Conservation (phyloP, 2,888 invertebrate genomes). For the Diplazon laetatorius region DNA sequence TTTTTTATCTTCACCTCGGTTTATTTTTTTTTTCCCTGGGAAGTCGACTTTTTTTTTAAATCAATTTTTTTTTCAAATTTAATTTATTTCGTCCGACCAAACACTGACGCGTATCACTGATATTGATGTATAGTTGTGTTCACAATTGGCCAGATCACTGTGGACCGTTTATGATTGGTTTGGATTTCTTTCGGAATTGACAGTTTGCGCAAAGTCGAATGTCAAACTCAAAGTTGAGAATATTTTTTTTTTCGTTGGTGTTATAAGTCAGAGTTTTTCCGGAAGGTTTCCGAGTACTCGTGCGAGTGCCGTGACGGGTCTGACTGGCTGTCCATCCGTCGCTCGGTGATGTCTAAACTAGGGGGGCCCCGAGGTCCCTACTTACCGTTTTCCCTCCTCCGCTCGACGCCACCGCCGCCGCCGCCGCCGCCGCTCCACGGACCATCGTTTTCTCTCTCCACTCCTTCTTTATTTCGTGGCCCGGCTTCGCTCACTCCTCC, state of each 20-base stretch:
- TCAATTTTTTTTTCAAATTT: background rate
- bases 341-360: slow-evolving; percentile 83
- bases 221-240: no score
- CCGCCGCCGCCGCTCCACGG: slow-evolving; percentile 63
- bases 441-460: slow-evolving; percentile 36
- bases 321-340: slow-evolving; percentile 83
- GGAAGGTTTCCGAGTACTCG: slow-evolving; percentile 79
- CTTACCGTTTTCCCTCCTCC: slow-evolving; percentile 74
- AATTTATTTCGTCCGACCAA: no score
- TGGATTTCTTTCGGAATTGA: no score
- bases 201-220: no score
- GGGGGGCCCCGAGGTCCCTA: slow-evolving; percentile 79
- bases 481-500: slow-evolving; percentile 76
- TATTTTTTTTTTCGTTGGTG: no score
- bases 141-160: background rate
- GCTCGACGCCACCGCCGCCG: slow-evolving; percentile 59
- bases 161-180: background rate
- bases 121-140: no score
- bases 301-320: slow-evolving; percentile 82
- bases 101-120: no score
- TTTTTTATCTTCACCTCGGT: background rate
- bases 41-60: background rate
- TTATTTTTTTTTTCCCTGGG: no score
- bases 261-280: slow-evolving; percentile 73
- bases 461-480: slow-evolving; percentile 26